Evolutionary conservation across 2,888 invertebrate genomes (phyloP), one percentile per base, ranked within the genome.

Genomic region (Drosophila mulleri): DNA sequence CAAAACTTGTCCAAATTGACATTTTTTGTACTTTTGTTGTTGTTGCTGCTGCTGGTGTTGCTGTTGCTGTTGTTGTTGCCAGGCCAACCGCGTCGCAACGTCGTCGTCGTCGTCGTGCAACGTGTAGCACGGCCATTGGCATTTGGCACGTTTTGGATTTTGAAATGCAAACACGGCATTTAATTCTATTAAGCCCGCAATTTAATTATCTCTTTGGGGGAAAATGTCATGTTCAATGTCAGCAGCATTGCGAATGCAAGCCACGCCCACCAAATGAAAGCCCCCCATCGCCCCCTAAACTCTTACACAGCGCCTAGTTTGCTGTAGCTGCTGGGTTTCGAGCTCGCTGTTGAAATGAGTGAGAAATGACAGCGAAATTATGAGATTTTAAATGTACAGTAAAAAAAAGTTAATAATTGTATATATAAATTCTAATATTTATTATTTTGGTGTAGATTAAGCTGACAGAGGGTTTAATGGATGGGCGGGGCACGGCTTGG

Each of bases 1-100:
- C 89, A 86, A 88, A 84, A 88, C 84, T 88, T 90, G 89, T 88
- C 84, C 87, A 78, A 88, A 88, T 77, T 90, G 87, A 86, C 89
- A 88, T 88, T 88, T 85, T 82, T 76, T 72, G 44, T 45, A 12
- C 9, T 58, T 26, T 20, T 20, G 58, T 53, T 59, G 56, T 32
- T 32, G 20, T 56, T 72, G 64, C 64, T 68, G 53, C 11, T 14
- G 6, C 0, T 37, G 16, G 5, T 37, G 37, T 9, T n/a, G 29
- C 2, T 53, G 20, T 42, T 45, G 61, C 29, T 41, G 37, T 35
- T 23, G 29, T 16, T 56, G 41, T n/a, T 72, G 63, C 54, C 67
- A 65, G 77, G 66, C 79, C 63, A 65, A 63, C 66, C 80, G 60
- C 75, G 2, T 23, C 75, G n/a, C n/a, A n/a, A n/a, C n/a, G 50